Base-by-base conservation (phyloP, 2,888 invertebrate genomes). In the Caenorhabditis afra region DNA sequence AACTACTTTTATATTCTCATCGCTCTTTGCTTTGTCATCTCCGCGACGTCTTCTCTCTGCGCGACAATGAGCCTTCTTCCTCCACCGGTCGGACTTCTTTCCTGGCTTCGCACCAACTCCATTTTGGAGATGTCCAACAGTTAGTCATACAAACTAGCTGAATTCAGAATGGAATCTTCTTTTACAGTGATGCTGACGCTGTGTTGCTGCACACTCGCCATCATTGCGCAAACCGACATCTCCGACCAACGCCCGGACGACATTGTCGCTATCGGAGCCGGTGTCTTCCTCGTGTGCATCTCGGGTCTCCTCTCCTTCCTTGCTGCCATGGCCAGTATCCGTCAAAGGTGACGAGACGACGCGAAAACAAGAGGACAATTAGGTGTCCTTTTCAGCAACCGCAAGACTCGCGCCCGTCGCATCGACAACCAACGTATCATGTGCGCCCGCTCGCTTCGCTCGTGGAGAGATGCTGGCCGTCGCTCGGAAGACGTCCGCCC, bases 1-100 rank as follows among this genome's bases (percentile, higher is more conserved):
- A 84, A 87, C 74, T 65, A 83, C 18, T 87, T 87, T 77, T 87
- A 87, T 61, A 66, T 87, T 8, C 65, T 86, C 23, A 87, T 87
- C 39, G 85, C 87, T 12, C 74, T 87, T 1, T 87, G 85, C 53
- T 87, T 86, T 39, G 83, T 87, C 10, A 77, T 85, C 12, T 67
- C 82, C 1, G 66, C 79, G 14, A 82, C 81, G 1, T 74, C 86
- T 0, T 68, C 75, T 8, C 53, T 85, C 10, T 84, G 79, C 11
- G 78, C 76, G 10, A 64, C 84, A 10, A 81, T 87, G 55, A 79
- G 80, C 53, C 45, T 86, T 29, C 58, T 86, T 14, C 81, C 82
- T 1, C 85, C 86, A 16, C 81, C 82, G 10, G 70, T 77, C 44
- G 81, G 80, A 39, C 86, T 87, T 59, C 74, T 87, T 0, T 59